Percentiles rank a stretch among this genome's conserved stretches.
These are phyloP conservation scores for Drosophila affinis DNA, from an alignment of 2,888 invertebrate species.

Conservation along the genomic window DNA sequence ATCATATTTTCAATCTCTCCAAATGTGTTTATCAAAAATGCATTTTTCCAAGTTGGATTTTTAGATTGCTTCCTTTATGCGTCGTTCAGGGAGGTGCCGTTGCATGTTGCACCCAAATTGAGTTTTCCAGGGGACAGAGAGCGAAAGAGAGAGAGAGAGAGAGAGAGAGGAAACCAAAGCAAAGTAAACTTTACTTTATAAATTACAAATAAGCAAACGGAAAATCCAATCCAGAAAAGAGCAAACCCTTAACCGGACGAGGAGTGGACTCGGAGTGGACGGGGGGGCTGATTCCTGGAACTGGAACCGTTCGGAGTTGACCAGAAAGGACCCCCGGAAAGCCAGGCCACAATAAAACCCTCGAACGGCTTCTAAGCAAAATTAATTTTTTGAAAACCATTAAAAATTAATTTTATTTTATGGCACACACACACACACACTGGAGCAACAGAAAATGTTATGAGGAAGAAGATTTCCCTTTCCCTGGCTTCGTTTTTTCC, in stretches of 20 bases:
- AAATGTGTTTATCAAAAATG: conserved; percentile 40
- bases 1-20: conserved; percentile 17
- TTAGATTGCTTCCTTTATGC: conserved; percentile 25
- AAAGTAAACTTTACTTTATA: conserved; percentile 74
- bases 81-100: not conserved
- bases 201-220: conserved; percentile 74
- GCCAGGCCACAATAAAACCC: conserved; percentile 59
- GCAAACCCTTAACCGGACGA: conserved; percentile 4
- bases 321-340: conserved; percentile 18
- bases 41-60: conserved; percentile 27
- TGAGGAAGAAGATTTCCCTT: conserved; percentile 42
- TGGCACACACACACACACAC: conserved; percentile 45
- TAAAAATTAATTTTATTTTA: conserved; percentile 79
- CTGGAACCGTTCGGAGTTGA: conserved; percentile 11
- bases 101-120: conserved; percentile 54
- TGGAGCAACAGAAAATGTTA: conserved; percentile 47
- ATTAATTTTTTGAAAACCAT: conserved; percentile 79
- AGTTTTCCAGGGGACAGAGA: conserved; percentile 37
- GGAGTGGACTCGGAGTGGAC: not conserved
- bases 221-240: conserved; percentile 31
- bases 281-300: not conserved
- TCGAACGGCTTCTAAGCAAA: conserved; percentile 64
- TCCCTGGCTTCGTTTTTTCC: conserved; percentile 3
- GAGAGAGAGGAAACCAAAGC: conserved; percentile 29
- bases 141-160: not conserved